phyloP scores from a whole-genome alignment of 2,888 invertebrate genomes.

The Dicyrtomina minuta region DNA sequence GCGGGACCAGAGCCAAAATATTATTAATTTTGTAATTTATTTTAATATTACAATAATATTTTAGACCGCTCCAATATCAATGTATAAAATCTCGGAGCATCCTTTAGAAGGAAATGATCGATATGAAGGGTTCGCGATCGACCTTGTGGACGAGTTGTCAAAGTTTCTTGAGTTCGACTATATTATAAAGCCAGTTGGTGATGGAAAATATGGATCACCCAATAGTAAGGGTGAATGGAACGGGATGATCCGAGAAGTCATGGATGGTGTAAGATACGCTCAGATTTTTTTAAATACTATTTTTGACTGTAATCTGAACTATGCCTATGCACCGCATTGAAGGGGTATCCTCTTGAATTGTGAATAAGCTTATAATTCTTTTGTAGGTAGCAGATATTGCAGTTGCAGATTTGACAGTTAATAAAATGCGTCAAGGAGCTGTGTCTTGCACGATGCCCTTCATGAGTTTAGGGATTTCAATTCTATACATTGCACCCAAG shows the following conservation, averaged over 20 bases:
- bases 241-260: constrained; percentile 82
- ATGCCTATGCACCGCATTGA: no score
- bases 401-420: constrained; percentile 95
- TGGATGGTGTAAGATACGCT: constrained; percentile 60
- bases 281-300: neutral
- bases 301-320: no score
- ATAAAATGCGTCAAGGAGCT: constrained; percentile 86
- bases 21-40: neutral
- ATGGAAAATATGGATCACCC: constrained; percentile 80
- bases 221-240: constrained; percentile 84
- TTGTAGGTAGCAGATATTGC: constrained; percentile 89
- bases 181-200: constrained; percentile 81
- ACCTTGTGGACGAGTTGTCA: constrained; percentile 61
- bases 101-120: constrained; percentile 44
- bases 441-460: constrained; percentile 95
- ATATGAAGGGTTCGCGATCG: constrained; percentile 60
- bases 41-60: neutral
- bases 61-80: constrained; percentile 40
- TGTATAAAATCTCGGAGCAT: constrained; percentile 37
- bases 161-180: constrained; percentile 78
- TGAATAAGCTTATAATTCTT: no score
- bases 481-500: constrained; percentile 88
- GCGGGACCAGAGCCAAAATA: no score
- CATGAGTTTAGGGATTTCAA: constrained; percentile 73
- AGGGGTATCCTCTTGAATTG: no score